These are phyloP conservation scores for Machimus atricapillus DNA, from an alignment of 2,888 invertebrate species.

Conservation along the genomic window DNA sequence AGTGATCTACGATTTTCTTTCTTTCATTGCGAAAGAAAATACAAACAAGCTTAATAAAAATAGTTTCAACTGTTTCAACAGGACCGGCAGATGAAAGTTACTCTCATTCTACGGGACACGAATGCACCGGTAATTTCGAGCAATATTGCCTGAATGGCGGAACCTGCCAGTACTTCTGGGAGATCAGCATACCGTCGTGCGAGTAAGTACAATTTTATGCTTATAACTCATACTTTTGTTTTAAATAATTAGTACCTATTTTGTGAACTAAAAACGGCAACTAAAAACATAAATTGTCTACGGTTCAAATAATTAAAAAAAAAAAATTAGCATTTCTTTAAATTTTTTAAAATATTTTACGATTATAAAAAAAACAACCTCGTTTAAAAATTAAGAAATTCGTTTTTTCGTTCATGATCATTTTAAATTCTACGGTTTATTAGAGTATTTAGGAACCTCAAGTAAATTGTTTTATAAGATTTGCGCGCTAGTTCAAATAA, in stretches of 20 bases:
- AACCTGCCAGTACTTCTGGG: slow-evolving; percentile 81
- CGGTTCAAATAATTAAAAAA: neutral
- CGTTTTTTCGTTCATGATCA: no score
- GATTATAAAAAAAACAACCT: no score
- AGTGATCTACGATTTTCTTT: neutral
- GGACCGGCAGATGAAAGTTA: slow-evolving; percentile 62
- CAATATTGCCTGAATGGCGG: slow-evolving; percentile 88
- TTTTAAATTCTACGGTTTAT: no score
- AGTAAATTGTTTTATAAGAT: no score
- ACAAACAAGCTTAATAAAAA: slow-evolving; percentile 26
- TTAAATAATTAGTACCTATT: no score
- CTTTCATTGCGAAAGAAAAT: neutral
- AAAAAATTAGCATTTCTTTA: no score
- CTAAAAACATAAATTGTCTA: neutral
- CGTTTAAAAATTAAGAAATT: no score
- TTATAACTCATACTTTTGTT: neutral
- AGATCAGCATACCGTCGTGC: slow-evolving; percentile 83
- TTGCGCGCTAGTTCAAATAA: neutral
- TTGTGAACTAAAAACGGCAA: no score
- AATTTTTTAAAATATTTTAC: no score
- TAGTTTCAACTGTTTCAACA: slow-evolving; percentile 51
- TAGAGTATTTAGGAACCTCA: no score
- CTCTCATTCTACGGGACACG: slow-evolving; percentile 52
- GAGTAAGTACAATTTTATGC: slow-evolving; percentile 71
- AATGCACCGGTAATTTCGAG: slow-evolving; percentile 69